Conservation (phyloP, 2,113 vertebrate genomes). For the Pelvicachromis taeniatus region DNA sequence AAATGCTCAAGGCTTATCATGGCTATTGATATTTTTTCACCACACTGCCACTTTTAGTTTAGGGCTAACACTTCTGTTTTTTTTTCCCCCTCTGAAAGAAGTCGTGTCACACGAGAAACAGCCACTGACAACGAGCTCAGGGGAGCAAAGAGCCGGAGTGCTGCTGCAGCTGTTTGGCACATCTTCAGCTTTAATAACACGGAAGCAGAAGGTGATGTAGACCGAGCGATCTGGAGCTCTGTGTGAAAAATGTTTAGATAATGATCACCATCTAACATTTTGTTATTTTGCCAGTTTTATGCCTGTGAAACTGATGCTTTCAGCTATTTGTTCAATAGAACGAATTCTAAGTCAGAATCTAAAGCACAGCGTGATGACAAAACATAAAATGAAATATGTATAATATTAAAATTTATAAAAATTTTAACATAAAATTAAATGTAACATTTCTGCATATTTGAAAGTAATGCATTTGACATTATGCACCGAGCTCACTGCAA, state of each 20-base stretch:
- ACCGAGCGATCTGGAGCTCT: neutral
- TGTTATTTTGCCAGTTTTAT: neutral
- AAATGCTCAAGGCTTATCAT: neutral
- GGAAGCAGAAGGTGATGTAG: neutral
- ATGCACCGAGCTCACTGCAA: neutral
- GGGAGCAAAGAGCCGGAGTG: neutral
- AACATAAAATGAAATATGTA: neutral
- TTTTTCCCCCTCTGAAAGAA: neutral
- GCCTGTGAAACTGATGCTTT: neutral
- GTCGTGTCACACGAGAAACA: neutral
- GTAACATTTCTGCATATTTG: neutral
- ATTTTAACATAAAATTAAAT: neutral
- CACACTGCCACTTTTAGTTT: neutral
- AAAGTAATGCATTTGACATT: neutral
- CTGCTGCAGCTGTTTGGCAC: neutral
- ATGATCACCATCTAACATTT: neutral
- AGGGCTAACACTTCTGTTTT: neutral
- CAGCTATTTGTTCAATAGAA: neutral
- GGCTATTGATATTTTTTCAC: neutral
- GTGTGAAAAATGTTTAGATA: neutral
- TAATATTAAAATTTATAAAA: too few relatives aligned
- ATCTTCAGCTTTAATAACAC: neutral
- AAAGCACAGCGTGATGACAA: neutral
- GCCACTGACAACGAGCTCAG: neutral
- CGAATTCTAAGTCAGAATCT: neutral